Conservation (phyloP, 1,140 invertebrate genomes). For the Saccostrea glomerata region DNA sequence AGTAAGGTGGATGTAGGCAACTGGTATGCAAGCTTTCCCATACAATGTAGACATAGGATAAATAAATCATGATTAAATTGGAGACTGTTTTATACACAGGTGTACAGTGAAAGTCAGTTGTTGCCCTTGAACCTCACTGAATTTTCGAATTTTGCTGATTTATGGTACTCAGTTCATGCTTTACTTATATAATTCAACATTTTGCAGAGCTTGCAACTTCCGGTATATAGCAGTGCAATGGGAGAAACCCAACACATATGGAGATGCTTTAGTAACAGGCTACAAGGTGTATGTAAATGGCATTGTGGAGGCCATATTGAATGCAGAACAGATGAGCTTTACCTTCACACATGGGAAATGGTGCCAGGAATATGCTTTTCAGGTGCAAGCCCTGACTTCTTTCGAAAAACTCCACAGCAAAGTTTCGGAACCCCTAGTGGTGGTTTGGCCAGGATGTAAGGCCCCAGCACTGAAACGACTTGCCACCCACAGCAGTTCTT, state of each 20-base stretch:
- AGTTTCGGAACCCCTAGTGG: constrained; percentile 75
- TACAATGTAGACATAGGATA: too few species aligned
- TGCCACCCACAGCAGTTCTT: constrained; percentile 73
- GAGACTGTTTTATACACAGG: too few species aligned
- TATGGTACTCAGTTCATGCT: too few species aligned
- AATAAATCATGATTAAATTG: too few species aligned
- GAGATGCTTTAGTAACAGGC: constrained; percentile 77
- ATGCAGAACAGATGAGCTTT: constrained; percentile 74
- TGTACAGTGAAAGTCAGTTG: too few species aligned
- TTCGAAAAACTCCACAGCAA: constrained; percentile 76
- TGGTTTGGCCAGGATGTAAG: constrained; percentile 77
- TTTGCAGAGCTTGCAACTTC: constrained; percentile 78
- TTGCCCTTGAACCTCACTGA: too few species aligned
- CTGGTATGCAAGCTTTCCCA: too few species aligned
- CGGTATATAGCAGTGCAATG: constrained; percentile 79
- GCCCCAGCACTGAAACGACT: constrained; percentile 70
- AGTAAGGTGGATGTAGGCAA: too few species aligned
- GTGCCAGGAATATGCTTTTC: constrained; percentile 78
- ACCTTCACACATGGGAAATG: constrained; percentile 77
- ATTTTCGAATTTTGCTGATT: too few species aligned
- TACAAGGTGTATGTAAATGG: constrained; percentile 79
- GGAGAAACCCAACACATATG: constrained; percentile 78
- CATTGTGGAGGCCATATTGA: constrained; percentile 74
- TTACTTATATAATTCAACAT: not conserved
- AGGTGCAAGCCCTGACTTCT: constrained; percentile 78